Conservation (phyloP, 2,888 invertebrate species). For the Plagodis pulveraria region DNA sequence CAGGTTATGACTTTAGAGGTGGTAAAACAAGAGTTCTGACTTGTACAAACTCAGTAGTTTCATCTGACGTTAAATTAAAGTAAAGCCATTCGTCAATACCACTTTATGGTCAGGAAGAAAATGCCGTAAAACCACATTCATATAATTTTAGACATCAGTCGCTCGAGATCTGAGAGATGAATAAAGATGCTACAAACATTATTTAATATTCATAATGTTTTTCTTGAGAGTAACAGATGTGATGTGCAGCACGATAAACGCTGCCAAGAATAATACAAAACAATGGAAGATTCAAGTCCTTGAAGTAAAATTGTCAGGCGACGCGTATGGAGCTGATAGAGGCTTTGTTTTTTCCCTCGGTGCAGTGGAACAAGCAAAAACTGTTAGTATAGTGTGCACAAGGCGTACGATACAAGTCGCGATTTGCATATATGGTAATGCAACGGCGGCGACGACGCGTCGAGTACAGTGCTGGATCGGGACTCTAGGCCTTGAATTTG, state of each 20-base stretch:
- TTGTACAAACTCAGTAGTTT: conserved; percentile 49
- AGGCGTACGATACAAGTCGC: conserved; percentile 57
- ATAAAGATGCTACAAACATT: conserved; percentile 44
- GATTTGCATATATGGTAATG: conserved; percentile 78
- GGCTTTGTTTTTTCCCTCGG: conserved; percentile 45
- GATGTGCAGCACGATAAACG: conserved; percentile 12
- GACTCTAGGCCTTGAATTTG: conserved; percentile 13
- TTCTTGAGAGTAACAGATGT: conserved; percentile 28
- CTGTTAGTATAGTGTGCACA: conserved; percentile 61
- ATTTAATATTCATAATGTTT: conserved; percentile 37
- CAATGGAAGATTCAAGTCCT: conserved; percentile 22
- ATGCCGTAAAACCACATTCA: conserved; percentile 60
- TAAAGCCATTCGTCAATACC: conserved; percentile 46
- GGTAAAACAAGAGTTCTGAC: conserved; percentile 32
- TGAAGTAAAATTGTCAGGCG: conserved; percentile 34
- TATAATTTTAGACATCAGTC: conserved; percentile 57
- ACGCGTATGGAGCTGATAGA: conserved; percentile 27
- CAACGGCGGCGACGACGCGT: conserved; percentile 53
- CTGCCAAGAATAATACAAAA: conserved; percentile 26
- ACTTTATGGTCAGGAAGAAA: conserved; percentile 66
- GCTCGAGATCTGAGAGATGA: conserved; percentile 52
- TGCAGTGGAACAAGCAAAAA: conserved; percentile 65
- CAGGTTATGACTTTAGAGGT: conserved; percentile 27
- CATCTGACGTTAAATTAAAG: conserved; percentile 38
- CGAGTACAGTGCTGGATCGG: conserved; percentile 15